Percentiles rank a stretch among this genome's conserved stretches.
Evolutionary conservation across 1,140 invertebrate genomes (phyloP).

Genomic region (Tetramorium alpestre): DNA sequence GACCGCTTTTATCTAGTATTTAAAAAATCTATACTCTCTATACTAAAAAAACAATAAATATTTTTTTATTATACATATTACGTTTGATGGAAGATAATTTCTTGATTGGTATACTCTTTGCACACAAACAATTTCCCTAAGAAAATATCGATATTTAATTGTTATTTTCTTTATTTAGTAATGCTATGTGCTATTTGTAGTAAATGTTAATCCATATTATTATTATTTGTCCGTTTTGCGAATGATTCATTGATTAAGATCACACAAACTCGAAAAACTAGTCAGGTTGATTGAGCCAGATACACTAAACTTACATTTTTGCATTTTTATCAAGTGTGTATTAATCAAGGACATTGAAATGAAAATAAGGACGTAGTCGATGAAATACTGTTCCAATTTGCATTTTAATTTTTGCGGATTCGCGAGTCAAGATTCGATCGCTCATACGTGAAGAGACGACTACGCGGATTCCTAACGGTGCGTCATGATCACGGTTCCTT

Average conservation of each 20-base stretch:
- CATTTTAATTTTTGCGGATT: neutral
- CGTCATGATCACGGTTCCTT: slow-evolving; percentile 58
- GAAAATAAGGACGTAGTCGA: slow-evolving; percentile 45
- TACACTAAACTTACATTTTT: neutral
- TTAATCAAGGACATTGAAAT: slow-evolving; percentile 23
- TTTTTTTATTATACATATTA: neutral
- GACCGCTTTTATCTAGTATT: too few species aligned
- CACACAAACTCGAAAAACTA: neutral
- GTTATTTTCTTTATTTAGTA: neutral
- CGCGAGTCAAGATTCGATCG: slow-evolving; percentile 52
- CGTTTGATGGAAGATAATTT: neutral
- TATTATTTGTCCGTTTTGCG: neutral
- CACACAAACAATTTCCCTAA: neutral
- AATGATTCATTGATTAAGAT: neutral
- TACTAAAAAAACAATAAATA: neutral
- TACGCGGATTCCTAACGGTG: slow-evolving; percentile 65
- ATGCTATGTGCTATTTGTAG: neutral
- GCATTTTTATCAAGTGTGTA: neutral
- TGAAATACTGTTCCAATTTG: slow-evolving; percentile 30
- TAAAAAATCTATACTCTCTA: too few species aligned
- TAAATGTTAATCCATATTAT: neutral
- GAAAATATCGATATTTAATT: neutral
- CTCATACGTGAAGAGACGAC: slow-evolving; percentile 36
- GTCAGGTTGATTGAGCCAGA: neutral
- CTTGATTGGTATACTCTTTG: neutral